Conservation (phyloP, 2,113 vertebrate genomes). For the Plecturocebus donacophilus region DNA sequence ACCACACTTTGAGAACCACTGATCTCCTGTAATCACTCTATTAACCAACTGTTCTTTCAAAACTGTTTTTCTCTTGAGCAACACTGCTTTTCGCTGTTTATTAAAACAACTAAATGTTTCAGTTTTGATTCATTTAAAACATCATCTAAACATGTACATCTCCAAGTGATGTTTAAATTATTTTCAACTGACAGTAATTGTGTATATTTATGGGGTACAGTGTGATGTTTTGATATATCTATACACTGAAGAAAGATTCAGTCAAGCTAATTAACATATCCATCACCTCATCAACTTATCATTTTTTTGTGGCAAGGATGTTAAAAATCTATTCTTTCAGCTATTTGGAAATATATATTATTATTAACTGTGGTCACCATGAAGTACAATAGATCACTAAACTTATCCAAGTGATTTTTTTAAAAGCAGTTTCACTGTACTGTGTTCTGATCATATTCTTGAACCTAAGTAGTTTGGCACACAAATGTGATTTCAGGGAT, state of each 20-base stretch:
- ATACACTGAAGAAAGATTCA: neutral
- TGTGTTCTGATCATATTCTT: constrained; percentile 35
- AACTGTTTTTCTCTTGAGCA: neutral
- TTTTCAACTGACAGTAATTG: neutral
- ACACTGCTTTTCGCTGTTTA: neutral
- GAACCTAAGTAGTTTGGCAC: neutral
- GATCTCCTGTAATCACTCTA: neutral
- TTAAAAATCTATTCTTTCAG: neutral
- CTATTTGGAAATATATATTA: neutral
- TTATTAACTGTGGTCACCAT: neutral
- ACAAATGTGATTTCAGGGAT: constrained; percentile 35
- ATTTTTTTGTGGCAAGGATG: neutral
- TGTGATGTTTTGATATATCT: neutral
- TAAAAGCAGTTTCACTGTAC: neutral
- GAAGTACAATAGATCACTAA: neutral
- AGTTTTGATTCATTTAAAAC: neutral
- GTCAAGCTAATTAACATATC: neutral
- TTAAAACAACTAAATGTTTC: constrained; percentile 33
- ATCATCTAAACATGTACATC: neutral
- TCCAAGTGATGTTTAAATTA: neutral
- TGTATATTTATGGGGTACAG: neutral
- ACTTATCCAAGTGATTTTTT: neutral
- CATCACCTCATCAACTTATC: neutral
- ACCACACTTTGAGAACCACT: neutral
- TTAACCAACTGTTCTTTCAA: neutral